Evolutionary conservation across 23 tunicate species (phyloP).

Genomic region (Ascidia mentula): DNA sequence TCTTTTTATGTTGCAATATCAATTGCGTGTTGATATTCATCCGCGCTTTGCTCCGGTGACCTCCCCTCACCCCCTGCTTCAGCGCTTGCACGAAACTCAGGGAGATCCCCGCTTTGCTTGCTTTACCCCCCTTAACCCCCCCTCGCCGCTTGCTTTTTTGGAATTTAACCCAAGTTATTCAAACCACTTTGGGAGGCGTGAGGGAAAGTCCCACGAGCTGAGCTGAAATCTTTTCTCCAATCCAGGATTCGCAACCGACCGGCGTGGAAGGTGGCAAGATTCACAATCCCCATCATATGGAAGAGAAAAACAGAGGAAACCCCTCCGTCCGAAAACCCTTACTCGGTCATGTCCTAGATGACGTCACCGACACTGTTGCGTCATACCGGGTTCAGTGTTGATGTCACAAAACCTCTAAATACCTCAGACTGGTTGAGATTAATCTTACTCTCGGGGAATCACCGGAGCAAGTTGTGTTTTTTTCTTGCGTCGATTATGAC

Average conservation of each 20-base stretch:
- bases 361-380: not conserved
- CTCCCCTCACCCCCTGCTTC: too few relatives aligned
- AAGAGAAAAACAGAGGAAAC: slow-evolving; percentile 32
- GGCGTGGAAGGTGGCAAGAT: slow-evolving; percentile 51
- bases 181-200: not conserved
- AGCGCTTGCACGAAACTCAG: not conserved
- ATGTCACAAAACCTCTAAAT: not conserved
- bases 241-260: slow-evolving; percentile 79
- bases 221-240: slow-evolving; percentile 17
- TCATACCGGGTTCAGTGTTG: not conserved
- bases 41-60: not conserved
- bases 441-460: not conserved
- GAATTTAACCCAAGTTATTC: not conserved
- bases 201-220: not conserved
- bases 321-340: slow-evolving; percentile 44
- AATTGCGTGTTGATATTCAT: not conserved
- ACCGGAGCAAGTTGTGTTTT: not conserved
- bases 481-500: not conserved
- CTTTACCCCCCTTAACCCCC: not conserved
- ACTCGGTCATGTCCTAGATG: slow-evolving; percentile 52
- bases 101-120: not conserved
- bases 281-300: slow-evolving; percentile 55
- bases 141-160: not conserved
- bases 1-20: not conserved
- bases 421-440: too few relatives aligned